Percentiles rank a stretch among this genome's conserved stretches.
These are phyloP conservation scores for Halichondria panicea DNA, from an alignment of 37 sponge, comb jelly and placozoan genomes.

Conservation along the genomic window DNA sequence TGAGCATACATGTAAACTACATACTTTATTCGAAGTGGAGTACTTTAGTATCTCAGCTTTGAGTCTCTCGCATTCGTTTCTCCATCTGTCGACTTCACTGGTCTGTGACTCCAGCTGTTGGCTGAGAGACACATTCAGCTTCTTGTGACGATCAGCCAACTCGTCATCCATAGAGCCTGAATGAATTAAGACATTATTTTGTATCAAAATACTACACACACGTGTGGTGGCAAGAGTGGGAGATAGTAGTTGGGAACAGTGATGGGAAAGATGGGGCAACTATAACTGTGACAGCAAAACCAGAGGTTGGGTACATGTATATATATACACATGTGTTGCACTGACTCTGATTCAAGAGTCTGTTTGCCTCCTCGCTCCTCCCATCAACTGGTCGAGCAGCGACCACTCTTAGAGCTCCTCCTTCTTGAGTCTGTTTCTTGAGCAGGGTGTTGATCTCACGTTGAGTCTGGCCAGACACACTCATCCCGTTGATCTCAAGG, in stretches of 20 bases:
- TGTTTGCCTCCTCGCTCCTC: no score
- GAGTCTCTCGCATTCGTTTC: slow-evolving; percentile 19
- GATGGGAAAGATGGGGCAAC: no score
- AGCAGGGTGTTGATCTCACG: slow-evolving; percentile 20
- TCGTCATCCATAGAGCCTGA: no score
- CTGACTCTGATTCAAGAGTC: no score
- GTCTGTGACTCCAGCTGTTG: slow-evolving; percentile 23
- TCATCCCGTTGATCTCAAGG: slow-evolving; percentile 33
- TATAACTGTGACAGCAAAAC: no score
- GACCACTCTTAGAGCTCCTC: slow-evolving; percentile 25
- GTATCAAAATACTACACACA: no score
- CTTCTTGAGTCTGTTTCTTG: not conserved
- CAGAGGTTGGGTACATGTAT: no score
- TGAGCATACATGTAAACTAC: not conserved
- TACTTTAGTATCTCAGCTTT: slow-evolving; percentile 26
- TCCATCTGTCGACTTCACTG: slow-evolving; percentile 39
- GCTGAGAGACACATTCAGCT: slow-evolving; percentile 19
- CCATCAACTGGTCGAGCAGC: slow-evolving; percentile 10
- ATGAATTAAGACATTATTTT: no score
- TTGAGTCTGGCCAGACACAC: slow-evolving; percentile 26
- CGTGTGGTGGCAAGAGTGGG: no score
- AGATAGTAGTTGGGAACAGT: no score
- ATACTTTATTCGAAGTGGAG: slow-evolving; percentile 21
- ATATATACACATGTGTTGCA: no score
- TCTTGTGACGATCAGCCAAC: slow-evolving; percentile 1